Evolutionary conservation across 2,113 vertebrate species (phyloP), one percentile per base, ranked within the genome.

Genomic region (Crotalus tigris): DNA sequence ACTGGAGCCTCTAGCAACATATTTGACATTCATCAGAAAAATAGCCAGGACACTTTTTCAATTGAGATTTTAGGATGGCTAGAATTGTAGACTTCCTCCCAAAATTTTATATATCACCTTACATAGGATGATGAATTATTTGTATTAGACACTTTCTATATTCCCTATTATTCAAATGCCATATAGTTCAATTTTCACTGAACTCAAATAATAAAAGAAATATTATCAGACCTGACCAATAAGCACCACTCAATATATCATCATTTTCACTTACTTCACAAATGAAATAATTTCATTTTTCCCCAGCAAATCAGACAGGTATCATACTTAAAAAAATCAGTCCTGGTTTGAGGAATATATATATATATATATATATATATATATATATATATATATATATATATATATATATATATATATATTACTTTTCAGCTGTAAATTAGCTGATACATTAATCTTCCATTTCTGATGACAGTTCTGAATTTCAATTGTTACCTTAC

Each of bases 191-290:
- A 81, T 7, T 81, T 33, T 81, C 21, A 53, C 90, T 95, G 89
- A 61, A 55, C 5, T 89, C 5, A 55, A 51, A 29, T 69, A 69
- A 10, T 88, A n/a, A 88, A 57, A 39, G 12, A 85, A 58, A 51
- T 7, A 2, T 26, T 29, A 91, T 89, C n/a, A 59, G 10, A 57
- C 21, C 44, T 91, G 21, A 85, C 24, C 24, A 85, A 7, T 2
- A 58, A 92, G 93, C 26, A 33, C n/a, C 26, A 94, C 5, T 85
- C 11, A 92, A 85, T 54, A 64, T 61, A 86, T 57, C 54, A 8
- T 51, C 54, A 8, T 51, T 93, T 95, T 93, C 86, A 92, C 51
- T 33, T 0, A 58, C 92, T 93, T 44, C 46, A 53, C 23, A 91
- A 91, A 92, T 81, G 85, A 89, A 87, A 58, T 21, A 24, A 86